Conservation (phyloP, 2,113 vertebrate genomes). For the Synchiropus splendidus region DNA sequence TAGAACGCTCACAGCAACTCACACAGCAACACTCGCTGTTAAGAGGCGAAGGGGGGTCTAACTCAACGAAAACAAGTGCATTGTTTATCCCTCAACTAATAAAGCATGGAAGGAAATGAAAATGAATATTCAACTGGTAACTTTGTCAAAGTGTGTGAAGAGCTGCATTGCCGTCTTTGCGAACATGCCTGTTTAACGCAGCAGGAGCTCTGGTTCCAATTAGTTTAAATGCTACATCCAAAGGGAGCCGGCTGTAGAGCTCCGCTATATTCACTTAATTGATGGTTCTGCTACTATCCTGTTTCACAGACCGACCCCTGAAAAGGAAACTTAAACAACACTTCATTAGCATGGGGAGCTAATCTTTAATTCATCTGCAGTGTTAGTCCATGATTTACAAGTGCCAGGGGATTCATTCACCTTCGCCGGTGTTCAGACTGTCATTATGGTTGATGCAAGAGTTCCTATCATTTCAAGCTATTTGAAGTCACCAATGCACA, state of each 20-base stretch:
- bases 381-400: constrained; percentile 27
- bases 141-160: constrained; percentile 25
- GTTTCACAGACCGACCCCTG: constrained; percentile 39
- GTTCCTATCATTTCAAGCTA: too few species aligned
- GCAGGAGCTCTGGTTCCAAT: constrained; percentile 48
- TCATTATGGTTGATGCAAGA: too few species aligned
- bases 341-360: constrained; percentile 42
- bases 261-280: constrained; percentile 44
- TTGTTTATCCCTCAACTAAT: constrained; percentile 24
- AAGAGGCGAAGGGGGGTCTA: too few species aligned
- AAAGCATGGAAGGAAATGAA: constrained; percentile 17
- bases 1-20: too few species aligned
- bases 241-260: constrained; percentile 29
- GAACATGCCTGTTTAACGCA: constrained; percentile 44
- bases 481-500: too few species aligned
- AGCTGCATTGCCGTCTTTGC: constrained; percentile 30
- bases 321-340: constrained; percentile 43
- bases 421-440: too few species aligned
- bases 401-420: background rate
- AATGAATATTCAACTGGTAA: constrained; percentile 17
- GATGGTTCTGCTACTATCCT: constrained; percentile 44
- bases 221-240: constrained; percentile 45
- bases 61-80: too few species aligned
- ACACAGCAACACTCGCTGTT: too few species aligned
- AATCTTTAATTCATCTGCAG: constrained; percentile 41